Conservation (phyloP, 2,888 invertebrate species). For the Eledona agricola region DNA sequence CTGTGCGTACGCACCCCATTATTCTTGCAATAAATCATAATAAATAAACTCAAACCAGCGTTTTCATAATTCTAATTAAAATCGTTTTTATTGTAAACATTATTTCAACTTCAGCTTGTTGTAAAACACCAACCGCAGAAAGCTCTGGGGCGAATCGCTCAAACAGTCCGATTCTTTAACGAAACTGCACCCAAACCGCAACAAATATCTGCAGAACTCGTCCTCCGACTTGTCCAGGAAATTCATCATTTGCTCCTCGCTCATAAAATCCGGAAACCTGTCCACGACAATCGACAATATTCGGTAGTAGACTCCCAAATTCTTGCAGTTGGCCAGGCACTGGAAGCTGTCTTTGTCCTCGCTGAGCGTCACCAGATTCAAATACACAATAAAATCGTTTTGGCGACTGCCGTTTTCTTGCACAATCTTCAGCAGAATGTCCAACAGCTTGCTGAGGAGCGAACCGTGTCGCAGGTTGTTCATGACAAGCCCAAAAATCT, state of each 20-base stretch:
- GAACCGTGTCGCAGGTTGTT: not conserved
- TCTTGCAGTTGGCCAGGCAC: constrained; percentile 1
- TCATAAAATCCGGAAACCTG: constrained; percentile 25
- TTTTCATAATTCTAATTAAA: too few species aligned
- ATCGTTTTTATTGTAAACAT: not conserved
- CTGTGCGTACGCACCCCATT: too few species aligned
- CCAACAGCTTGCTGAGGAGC: constrained; percentile 10
- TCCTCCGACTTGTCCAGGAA: constrained; percentile 3
- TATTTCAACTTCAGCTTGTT: constrained; percentile 9
- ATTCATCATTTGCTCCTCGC: constrained; percentile 2
- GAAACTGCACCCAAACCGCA: constrained; percentile 6
- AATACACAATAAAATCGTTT: constrained; percentile 18
- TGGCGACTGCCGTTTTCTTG: constrained; percentile 4
- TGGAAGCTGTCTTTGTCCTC: constrained; percentile 6
- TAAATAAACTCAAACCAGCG: too few species aligned
- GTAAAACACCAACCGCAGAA: constrained; percentile 13
- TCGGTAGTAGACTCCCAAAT: constrained; percentile 3
- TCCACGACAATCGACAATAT: constrained; percentile 9
- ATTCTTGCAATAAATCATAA: too few species aligned
- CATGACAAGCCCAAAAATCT: constrained; percentile 7
- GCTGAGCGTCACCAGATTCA: constrained; percentile 13
- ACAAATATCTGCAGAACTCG: constrained; percentile 16
- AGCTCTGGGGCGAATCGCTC: not conserved
- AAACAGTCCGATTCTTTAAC: constrained; percentile 7
- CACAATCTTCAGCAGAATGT: constrained; percentile 18